Percentiles rank a stretch among this genome's conserved stretches.
These are phyloP conservation scores for Drosophila rellima DNA, from an alignment of 2,888 invertebrate species.

Conservation along the genomic window DNA sequence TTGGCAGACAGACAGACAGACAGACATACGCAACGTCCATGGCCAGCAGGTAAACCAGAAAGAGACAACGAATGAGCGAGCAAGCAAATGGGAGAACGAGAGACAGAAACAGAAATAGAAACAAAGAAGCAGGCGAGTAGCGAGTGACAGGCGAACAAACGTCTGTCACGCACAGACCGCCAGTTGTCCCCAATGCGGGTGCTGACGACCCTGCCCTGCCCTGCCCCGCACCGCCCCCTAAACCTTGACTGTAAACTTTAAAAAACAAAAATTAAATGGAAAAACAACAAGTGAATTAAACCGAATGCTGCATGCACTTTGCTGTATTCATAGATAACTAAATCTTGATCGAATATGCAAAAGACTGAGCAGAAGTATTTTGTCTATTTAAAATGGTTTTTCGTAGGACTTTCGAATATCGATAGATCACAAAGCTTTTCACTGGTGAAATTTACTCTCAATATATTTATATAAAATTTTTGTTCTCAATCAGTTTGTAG, in stretches of 20 bases:
- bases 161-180: conserved; percentile 69
- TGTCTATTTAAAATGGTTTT: no score
- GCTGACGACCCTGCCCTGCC: neutral
- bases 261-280: conserved; percentile 31
- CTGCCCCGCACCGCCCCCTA: conserved; percentile 2
- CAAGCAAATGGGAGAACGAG: neutral
- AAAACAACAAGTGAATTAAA: neutral
- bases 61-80: conserved; percentile 3
- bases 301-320: conserved; percentile 27
- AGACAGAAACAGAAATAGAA: conserved; percentile 10
- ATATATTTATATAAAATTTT: no score
- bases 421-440: neutral
- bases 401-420: no score
- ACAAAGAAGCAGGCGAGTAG: conserved; percentile 39
- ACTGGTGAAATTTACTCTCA: no score
- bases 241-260: conserved; percentile 39
- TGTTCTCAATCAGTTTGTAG: no score
- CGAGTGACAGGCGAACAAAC: conserved; percentile 59
- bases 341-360: neutral
- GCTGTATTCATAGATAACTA: neutral
- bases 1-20: conserved; percentile 70
- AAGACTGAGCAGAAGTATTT: no score
- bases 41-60: conserved; percentile 41
- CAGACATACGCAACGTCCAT: conserved; percentile 26
- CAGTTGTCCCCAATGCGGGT: conserved; percentile 60